Evolutionary conservation across 2,113 vertebrate species (phyloP), one percentile per base, ranked within the genome.

Genomic region (Spea bombifrons): DNA sequence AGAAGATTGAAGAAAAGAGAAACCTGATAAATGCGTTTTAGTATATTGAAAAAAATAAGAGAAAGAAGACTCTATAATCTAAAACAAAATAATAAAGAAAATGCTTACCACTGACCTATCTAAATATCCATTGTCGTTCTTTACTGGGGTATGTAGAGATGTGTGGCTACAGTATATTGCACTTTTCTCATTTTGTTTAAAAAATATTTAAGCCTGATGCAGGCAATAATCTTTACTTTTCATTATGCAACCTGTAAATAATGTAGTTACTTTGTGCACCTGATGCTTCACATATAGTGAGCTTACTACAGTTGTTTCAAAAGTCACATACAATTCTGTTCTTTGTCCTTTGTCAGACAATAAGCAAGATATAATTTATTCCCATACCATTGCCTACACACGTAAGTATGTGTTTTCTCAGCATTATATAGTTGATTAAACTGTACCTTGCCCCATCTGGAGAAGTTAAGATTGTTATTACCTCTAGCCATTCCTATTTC

Each of bases 361-460:
- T 46, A 64, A 50, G 43, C 6, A 44, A 53, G 63, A 78, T 66
- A 30, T 61, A 78, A 78, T 78, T 72, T 78, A 72, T 78, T 63
- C 61, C 59, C 46, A 17, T n/a, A 30, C 43, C 8, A 44, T 78
- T 72, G 46, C 50, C 30, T 55, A 71, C 67, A 15, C 6, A 7
- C 8, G 47, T 44, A 72, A 44, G 30, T 55, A 47, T 55, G 76
- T 65, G 15, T 45, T 43, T 72, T 63, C 70, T 52, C 63, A 44
- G 50, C 8, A 47, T 3, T 49, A 15, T 45, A 47, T 6, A 17
- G 76, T 17, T 65, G 76, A 78, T 78, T 66, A 66, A 55, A 72
- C 71, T 78, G 10, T 65, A 17, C 4, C 50, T 53, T 17, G 53
- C 15, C 76, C 76, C 76, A 78, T 78, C 76, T 78, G 76, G 68